Percentiles rank a stretch among this genome's conserved stretches.
These are phyloP conservation scores for Limnephilus marmoratus DNA, from an alignment of 2,888 invertebrate species.

Conservation along the genomic window DNA sequence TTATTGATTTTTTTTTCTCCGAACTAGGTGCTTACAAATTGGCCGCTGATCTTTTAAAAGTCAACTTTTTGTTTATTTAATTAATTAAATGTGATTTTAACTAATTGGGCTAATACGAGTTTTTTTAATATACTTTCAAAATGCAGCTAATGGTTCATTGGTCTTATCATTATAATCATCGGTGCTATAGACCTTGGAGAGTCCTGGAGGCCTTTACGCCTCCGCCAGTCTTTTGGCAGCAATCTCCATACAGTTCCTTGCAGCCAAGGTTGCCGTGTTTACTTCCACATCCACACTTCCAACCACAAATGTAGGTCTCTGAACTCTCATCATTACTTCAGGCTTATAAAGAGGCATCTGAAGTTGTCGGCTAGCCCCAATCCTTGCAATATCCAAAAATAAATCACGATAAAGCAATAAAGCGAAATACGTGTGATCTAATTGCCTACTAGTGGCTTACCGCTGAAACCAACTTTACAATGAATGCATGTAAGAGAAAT, in stretches of 20 bases:
- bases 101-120: neutral
- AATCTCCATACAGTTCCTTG: neutral
- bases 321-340: neutral
- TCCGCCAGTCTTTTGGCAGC: neutral
- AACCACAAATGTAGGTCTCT: neutral
- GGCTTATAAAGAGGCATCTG: neutral
- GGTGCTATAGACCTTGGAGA: neutral
- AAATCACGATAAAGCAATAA: too few relatives aligned
- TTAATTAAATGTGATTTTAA: neutral
- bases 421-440: too few relatives aligned
- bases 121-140: neutral
- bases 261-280: neutral
- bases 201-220: neutral
- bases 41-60: neutral
- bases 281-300: neutral
- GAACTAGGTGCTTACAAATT: neutral
- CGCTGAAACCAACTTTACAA: too few relatives aligned
- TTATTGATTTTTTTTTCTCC: neutral
- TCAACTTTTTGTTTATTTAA: neutral
- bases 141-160: neutral
- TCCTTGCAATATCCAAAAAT: neutral
- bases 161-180: neutral
- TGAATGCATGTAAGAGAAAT: too few relatives aligned
- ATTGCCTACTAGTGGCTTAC: too few relatives aligned
- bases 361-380: neutral